A percentile compares a stretch with the other conserved stretches of the same genome.
These are phyloP conservation scores for Cynoglossus semilaevis DNA, from an alignment of 2,113 vertebrate genomes.

Conservation along the genomic window DNA sequence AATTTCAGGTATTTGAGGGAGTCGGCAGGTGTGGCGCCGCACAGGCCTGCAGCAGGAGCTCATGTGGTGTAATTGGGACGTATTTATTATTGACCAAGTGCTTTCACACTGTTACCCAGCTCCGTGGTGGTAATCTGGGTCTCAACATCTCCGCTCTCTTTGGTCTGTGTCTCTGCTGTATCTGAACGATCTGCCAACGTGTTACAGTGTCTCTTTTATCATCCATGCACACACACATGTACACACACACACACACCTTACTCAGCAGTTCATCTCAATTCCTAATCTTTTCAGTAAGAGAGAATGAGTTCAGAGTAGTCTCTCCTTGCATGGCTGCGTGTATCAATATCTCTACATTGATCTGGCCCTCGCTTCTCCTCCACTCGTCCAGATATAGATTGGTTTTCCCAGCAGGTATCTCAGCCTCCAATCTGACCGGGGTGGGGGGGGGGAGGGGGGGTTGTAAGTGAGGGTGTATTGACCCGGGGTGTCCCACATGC, in stretches of 20 bases:
- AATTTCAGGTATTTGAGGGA: slow-evolving; percentile 59
- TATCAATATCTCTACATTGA: slow-evolving; percentile 77
- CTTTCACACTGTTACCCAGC: slow-evolving; percentile 60
- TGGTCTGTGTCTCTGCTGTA: slow-evolving; percentile 37
- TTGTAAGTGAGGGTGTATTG: slow-evolving; percentile 60
- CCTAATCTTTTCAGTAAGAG: slow-evolving; percentile 59
- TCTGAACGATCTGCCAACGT: slow-evolving; percentile 49
- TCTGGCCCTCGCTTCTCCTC: slow-evolving; percentile 65
- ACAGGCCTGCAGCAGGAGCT: slow-evolving; percentile 41
- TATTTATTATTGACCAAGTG: slow-evolving; percentile 76
- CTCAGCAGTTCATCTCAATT: slow-evolving; percentile 73
- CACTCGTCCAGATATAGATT: slow-evolving; percentile 75
- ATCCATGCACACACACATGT: slow-evolving; percentile 37
- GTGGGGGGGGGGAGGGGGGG: slow-evolving; percentile 47
- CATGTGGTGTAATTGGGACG: slow-evolving; percentile 63
- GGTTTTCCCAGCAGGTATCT: slow-evolving; percentile 74
- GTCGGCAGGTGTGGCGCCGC: slow-evolving; percentile 59
- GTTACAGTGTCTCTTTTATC: slow-evolving; percentile 59
- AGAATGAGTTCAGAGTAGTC: slow-evolving; percentile 63
- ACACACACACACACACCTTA: slow-evolving; percentile 57
- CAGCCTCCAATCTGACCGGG: slow-evolving; percentile 69
- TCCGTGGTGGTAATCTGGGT: slow-evolving; percentile 66
- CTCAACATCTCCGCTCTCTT: slow-evolving; percentile 37
- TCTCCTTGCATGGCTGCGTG: slow-evolving; percentile 64
- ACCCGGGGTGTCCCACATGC: slow-evolving; percentile 59